Conservation (phyloP, 1,140 invertebrate species). For the Heliconius hermathena region DNA sequence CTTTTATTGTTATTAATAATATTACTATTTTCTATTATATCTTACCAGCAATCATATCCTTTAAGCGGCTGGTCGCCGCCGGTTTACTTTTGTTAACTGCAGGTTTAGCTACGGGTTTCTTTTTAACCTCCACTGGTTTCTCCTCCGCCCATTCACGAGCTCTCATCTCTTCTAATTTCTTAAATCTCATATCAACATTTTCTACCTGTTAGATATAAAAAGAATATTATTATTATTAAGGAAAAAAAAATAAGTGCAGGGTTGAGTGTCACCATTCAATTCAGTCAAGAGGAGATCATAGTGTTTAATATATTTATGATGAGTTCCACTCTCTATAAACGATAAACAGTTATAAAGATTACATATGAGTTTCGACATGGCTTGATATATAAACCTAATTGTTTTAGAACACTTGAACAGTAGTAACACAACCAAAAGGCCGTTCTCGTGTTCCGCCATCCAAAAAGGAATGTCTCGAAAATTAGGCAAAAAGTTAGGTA, state of each 20-base stretch:
- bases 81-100: not conserved
- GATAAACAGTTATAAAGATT: too few relatives aligned
- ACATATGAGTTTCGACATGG: too few relatives aligned
- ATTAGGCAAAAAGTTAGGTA: too few relatives aligned
- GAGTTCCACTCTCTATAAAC: too few relatives aligned
- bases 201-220: conserved; percentile 50
- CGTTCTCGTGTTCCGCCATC: not conserved
- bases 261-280: not conserved
- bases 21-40: not conserved
- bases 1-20: too few relatives aligned
- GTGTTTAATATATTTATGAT: too few relatives aligned
- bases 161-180: conserved; percentile 55
- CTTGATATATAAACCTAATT: too few relatives aligned
- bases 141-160: conserved; percentile 59
- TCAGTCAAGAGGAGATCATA: too few relatives aligned
- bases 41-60: conserved; percentile 64
- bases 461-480: too few relatives aligned
- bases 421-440: too few relatives aligned
- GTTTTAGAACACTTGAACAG: too few relatives aligned
- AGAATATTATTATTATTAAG: too few relatives aligned
- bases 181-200: conserved; percentile 67
- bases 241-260: not conserved
- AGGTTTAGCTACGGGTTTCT: not conserved
- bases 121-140: not conserved
- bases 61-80: conserved; percentile 44